Conservation (phyloP, 23 tunicate species). For the Halocynthia aurantium region DNA sequence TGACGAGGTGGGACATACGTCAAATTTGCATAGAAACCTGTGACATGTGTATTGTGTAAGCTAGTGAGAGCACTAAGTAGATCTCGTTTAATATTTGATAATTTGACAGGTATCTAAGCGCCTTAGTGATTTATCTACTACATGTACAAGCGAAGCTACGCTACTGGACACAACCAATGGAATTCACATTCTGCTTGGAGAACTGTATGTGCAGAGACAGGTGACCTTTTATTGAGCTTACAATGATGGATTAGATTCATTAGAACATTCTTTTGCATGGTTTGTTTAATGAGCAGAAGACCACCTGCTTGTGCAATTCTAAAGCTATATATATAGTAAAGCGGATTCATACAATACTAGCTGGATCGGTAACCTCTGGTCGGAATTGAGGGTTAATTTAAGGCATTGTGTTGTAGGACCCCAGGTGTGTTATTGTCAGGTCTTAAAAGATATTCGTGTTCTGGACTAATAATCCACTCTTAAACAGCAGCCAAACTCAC, state of each 20-base stretch:
- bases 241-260: too few relatives aligned
- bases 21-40: background rate
- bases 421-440: too few relatives aligned
- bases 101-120: constrained; percentile 23
- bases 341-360: too few relatives aligned
- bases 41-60: background rate
- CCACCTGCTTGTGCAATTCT: too few relatives aligned
- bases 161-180: constrained; percentile 48
- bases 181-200: constrained; percentile 35
- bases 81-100: background rate
- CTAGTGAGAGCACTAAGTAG: background rate
- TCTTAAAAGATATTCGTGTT: too few relatives aligned
- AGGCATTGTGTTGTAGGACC: too few relatives aligned
- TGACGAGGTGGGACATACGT: constrained; percentile 31
- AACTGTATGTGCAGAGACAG: constrained; percentile 34
- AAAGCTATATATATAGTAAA: too few relatives aligned
- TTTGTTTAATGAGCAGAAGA: background rate
- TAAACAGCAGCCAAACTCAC: too few relatives aligned
- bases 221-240: constrained; percentile 1
- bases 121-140: constrained; percentile 14
- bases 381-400: too few relatives aligned
- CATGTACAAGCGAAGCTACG: constrained; percentile 54
- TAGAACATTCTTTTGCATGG: too few relatives aligned
- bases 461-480: too few relatives aligned
- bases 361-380: too few relatives aligned